Percentiles rank a stretch among this genome's conserved stretches.
phyloP scores from a whole-genome alignment of 2,797 vertebrate species.

The Lepilemur septentrionalis region DNA sequence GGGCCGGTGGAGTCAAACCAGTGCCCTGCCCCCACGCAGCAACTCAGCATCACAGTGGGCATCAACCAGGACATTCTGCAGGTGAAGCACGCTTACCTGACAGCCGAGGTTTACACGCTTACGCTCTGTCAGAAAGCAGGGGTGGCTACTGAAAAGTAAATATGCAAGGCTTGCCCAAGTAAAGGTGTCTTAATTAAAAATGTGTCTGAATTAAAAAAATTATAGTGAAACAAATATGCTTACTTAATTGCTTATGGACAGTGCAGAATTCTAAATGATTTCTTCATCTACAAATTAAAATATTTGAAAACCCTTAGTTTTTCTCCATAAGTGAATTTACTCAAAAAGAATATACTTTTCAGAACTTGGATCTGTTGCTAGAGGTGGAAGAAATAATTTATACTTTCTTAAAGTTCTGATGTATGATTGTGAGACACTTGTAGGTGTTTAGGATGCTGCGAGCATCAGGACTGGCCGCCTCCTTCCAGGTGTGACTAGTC shows the following conservation, averaged over 20 bases:
- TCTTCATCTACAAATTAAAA: not conserved
- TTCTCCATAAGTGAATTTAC: not conserved
- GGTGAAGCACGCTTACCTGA: slow-evolving; percentile 81
- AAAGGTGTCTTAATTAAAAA: not conserved
- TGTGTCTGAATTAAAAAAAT: no score
- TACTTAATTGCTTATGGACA: not conserved
- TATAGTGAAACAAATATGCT: not conserved
- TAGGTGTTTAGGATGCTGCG: not conserved
- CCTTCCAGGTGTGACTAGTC: accelerated
- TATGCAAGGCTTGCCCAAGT: not conserved
- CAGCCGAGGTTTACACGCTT: not conserved
- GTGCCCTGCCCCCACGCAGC: slow-evolving; percentile 87
- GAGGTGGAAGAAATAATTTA: no score
- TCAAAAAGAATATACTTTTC: not conserved
- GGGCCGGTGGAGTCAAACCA: slow-evolving; percentile 90
- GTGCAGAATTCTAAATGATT: not conserved
- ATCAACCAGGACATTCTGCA: slow-evolving; percentile 98
- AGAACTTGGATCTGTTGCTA: not conserved
- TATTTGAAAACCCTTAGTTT: not conserved
- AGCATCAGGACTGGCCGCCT: accelerated
- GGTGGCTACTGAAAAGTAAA: accelerated
- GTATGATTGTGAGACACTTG: accelerated
- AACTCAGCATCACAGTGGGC: slow-evolving; percentile 93
- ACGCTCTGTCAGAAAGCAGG: not conserved
- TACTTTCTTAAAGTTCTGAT: not conserved